Percentiles rank a stretch among this genome's conserved stretches.
These are phyloP conservation scores for Oscheius sp. DNA, from an alignment of 2,888 invertebrate species.

Conservation along the genomic window DNA sequence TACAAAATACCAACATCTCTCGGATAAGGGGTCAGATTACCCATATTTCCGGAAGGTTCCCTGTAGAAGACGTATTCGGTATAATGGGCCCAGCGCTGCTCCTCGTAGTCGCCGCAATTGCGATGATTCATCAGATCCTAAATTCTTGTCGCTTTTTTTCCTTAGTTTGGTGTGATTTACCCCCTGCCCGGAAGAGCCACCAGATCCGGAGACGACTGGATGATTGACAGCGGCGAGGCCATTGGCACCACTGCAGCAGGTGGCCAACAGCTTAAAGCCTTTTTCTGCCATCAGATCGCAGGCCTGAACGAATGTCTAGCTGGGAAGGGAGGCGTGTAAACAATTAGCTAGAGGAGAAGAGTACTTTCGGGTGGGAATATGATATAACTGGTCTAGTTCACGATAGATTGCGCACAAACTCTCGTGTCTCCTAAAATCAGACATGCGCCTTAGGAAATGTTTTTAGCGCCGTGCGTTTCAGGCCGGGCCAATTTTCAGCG, in stretches of 20 bases:
- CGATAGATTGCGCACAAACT: no score
- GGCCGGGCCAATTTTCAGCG: no score
- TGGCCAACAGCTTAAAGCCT: slow-evolving; percentile 81
- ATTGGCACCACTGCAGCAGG: slow-evolving; percentile 93
- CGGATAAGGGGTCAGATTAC: slow-evolving; percentile 48
- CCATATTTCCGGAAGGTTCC: slow-evolving; percentile 38
- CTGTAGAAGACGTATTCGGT: slow-evolving; percentile 98
- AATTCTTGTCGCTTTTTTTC: neutral
- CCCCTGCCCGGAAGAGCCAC: slow-evolving; percentile 8
- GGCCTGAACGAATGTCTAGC: slow-evolving; percentile 74
- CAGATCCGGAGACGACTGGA: slow-evolving; percentile 49
- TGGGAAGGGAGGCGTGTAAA: no score
- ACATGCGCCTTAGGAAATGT: no score
- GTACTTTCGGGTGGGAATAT: no score
- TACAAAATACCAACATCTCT: slow-evolving; percentile 33
- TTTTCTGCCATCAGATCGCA: slow-evolving; percentile 73
- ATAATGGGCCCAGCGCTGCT: slow-evolving; percentile 99
- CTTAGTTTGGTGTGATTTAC: neutral
- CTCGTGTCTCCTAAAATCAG: no score
- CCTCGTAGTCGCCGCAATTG: slow-evolving; percentile 89
- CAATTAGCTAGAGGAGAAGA: neutral
- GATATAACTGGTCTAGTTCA: no score
- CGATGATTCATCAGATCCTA: slow-evolving; percentile 70
- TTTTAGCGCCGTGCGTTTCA: no score
- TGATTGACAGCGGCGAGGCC: slow-evolving; percentile 69